Base-by-base conservation (phyloP, 2,888 invertebrate genomes). In the Epirrita christyi region DNA sequence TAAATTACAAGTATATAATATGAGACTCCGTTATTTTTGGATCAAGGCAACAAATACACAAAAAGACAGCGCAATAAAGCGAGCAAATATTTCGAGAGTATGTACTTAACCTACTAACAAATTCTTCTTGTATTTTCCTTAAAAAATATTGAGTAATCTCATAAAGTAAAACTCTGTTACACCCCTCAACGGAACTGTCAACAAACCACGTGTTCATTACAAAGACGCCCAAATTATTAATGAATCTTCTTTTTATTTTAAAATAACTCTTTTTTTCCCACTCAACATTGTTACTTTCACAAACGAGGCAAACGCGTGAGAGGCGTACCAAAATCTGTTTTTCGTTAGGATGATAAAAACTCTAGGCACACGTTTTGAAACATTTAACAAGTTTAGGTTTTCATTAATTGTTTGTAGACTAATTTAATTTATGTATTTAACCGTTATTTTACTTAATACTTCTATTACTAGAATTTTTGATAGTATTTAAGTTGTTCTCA, bases 241-340 rank as follows among this genome's bases (percentile, higher is more conserved):
- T 21, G 7, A 40, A 11, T 32, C 36, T 36, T 14, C 13, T 14
- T 9, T 8, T 15, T 3, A 36, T n/a, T 5, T 5, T 11, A 11
- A 36, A 32, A 32, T 84, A 86, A 88, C 88, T 86, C 83, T 86
- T 88, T 83, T 82, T 73, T n/a, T n/a, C n/a, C 81, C 78, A 80
- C 86, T 85, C 87, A 85, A 86, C 86, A 83, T 83, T 88, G 90
- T 87, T 89, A 86, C 85, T 84, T 84, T 80, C 79, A 83, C 86
- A 88, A 88, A 88, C 87, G 86, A 85, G 84, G 68, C 68, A 67
- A 76, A 75, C 69, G 71, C 86, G 86, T 89, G 88, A 85, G 86
- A 76, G 73, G 86, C 78, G 73, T 88, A 81, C 84, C 76, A 80
- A 86, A 88, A 79, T 60, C 76, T 71, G 74, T 71, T 75, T 70